These are phyloP conservation scores for Larimichthys polyactis DNA, from an alignment of 2,113 vertebrate genomes.

Conservation along the genomic window DNA sequence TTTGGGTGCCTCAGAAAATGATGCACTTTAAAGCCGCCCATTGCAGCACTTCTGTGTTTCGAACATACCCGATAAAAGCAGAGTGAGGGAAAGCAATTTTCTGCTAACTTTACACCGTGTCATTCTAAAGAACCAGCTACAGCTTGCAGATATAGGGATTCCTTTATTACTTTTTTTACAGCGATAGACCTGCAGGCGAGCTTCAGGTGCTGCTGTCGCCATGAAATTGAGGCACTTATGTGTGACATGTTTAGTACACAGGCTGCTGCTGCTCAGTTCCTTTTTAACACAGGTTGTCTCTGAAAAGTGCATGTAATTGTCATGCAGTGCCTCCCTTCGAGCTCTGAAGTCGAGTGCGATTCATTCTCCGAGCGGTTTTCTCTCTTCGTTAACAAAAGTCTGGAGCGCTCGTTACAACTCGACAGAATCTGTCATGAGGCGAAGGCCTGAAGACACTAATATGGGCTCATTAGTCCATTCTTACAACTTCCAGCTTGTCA, in stretches of 20 bases:
- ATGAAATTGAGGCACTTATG: neutral
- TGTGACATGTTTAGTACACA: neutral
- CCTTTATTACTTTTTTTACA: conserved; percentile 16
- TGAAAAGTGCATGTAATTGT: neutral
- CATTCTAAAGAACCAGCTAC: conserved; percentile 35
- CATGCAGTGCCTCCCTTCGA: neutral
- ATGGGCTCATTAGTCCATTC: neutral
- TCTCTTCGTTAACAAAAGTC: neutral
- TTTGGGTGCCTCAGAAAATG: conserved; percentile 47
- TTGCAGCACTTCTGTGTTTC: conserved; percentile 39
- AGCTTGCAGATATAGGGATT: conserved; percentile 13
- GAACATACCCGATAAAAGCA: conserved; percentile 31
- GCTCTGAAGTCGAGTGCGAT: neutral
- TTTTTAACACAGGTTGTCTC: neutral
- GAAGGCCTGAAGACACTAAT: neutral
- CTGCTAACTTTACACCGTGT: conserved; percentile 26
- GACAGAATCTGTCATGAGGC: neutral
- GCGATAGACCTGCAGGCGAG: neutral
- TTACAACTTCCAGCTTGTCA: neutral
- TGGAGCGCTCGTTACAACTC: neutral
- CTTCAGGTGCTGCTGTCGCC: neutral
- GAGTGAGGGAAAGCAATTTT: conserved; percentile 23
- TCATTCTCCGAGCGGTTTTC: neutral
- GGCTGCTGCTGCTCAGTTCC: neutral
- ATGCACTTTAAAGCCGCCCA: conserved; percentile 25